Evolutionary conservation across 2,888 invertebrate genomes (phyloP), one percentile per base, ranked within the genome.

Genomic region (Lasius fuliginosus): DNA sequence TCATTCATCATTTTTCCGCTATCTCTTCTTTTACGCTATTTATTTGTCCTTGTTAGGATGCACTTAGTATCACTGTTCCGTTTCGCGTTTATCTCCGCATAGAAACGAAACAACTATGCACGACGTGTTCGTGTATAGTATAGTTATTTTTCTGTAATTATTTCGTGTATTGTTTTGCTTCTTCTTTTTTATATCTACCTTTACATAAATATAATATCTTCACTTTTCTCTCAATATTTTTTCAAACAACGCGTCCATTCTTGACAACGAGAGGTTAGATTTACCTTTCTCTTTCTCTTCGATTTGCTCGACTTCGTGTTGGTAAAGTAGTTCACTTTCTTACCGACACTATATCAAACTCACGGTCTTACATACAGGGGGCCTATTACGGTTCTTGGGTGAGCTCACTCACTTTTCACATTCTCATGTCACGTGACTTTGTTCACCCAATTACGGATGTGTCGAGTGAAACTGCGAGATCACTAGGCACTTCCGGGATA

Each of bases 1-100:
- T 77, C 77, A 27, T 77, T 77, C 77, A 69, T 77, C 69, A 77
- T 69, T 9, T 56, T 5, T 15, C 15, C 23, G 23, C 2, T 15
- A 49, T 9, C 4, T 62, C 30, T 8, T 65, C 6, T 23, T 27
- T 42, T 18, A 42, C 23, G 36, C 36, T 56, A 40, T 3, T 42
- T 42, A 23, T n/a, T 2, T 23, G 5, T 18, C 1, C n/a, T 15
- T n/a, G 15, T 23, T 3, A 62, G 12, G 23, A 62, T 30, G n/a
- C 27, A 23, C 49, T 49, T 42, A 12, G 4, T n/a, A n/a, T 30
- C n/a, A 18, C 27, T 40, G 8, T 42, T 33, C 1, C 4, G n/a
- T 18, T 9, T 53, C n/a, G 0, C n/a, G 0, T 36, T 53, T 6
- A 53, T 8, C 23, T n/a, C 49, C 1, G 30, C 49, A n/a, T 18